Evolutionary conservation across 2,797 vertebrate species (phyloP), one percentile per base, ranked within the genome.

Genomic region (Eremophila alpestris): DNA sequence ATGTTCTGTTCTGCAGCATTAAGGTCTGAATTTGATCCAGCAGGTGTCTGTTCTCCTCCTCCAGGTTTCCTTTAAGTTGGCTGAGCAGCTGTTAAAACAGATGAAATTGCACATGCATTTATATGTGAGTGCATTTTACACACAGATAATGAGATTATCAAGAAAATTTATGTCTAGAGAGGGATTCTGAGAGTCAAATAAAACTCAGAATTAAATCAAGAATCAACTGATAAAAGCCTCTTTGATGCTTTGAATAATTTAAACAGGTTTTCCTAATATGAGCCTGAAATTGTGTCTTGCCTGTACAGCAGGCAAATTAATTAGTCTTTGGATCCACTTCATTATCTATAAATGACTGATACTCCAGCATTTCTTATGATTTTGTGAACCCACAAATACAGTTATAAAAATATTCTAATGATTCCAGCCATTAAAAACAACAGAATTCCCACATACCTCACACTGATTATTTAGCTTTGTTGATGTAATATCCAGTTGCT

Each of bases 401-500:
- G 29, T 36, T 46, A n/a, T 1, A 68, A 15, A 70, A 91, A 62
- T 14, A 38, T n/a, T 48, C 38, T 43, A 67, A 1, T 5, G 22
- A 62, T 46, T 64, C 6, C 27, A 70, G 40, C 11, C 20, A 36
- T 5, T 48, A 83, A 24, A 77, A 85, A 14, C 1, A 41, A 29
- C 11, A 5, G 8, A 41, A 48, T 19, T 38, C 32, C 63, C 52
- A 82, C 97, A 87, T 90, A 99, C 99, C 98, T 99, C 99, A 93
- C 99, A 99, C 73, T 99, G 99, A 96, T 99, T 99, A 97, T 99
- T 99, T 63, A 99, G 97, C 91, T 99, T 99, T 77, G 99, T 99
- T 21, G 98, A 99, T 48, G 98, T 99, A 96, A 99, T 99, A 97
- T 99, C 99, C 96, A 99, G 97, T 90, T 99, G 99, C 93, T 99